Percentiles rank a stretch among this genome's conserved stretches.
Evolutionary conservation across 2,113 vertebrate genomes (phyloP).

Genomic region (Sphaerodactylus townsendi): DNA sequence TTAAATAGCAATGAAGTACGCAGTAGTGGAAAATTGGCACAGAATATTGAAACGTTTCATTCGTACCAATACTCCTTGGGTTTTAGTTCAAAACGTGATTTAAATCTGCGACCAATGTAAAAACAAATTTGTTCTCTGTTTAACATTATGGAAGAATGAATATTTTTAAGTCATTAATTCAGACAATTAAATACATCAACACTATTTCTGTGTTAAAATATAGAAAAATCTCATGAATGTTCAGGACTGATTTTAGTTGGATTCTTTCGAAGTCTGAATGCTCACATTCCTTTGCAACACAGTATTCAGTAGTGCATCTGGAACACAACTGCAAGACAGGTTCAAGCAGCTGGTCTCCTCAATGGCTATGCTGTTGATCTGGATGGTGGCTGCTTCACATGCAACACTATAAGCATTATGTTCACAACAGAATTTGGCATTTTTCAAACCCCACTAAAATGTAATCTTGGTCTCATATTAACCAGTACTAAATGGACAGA

Average conservation of each 20-base stretch:
- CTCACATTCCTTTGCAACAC: conserved; percentile 40
- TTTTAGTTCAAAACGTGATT: conserved; percentile 61
- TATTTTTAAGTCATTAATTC: conserved; percentile 46
- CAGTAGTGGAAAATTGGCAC: conserved; percentile 81
- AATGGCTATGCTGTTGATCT: conserved; percentile 51
- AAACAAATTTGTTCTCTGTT: conserved; percentile 55
- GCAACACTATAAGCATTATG: conserved; percentile 52
- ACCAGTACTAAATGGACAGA: conserved; percentile 53
- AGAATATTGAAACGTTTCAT: conserved; percentile 73
- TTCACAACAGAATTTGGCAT: conserved; percentile 58
- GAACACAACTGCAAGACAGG: conserved; percentile 51
- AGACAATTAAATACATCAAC: conserved; percentile 12
- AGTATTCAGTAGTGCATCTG: conserved; percentile 46
- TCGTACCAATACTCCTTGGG: conserved; percentile 68
- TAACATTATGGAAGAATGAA: conserved; percentile 51
- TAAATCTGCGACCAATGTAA: conserved; percentile 53
- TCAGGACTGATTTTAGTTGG: conserved; percentile 54
- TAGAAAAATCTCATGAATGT: conserved; percentile 40
- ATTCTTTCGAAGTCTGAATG: conserved; percentile 46
- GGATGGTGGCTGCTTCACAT: conserved; percentile 54
- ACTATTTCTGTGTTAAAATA: conserved; percentile 26
- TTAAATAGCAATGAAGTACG: conserved; percentile 92
- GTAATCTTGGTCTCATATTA: conserved; percentile 62
- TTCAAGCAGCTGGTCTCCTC: conserved; percentile 51
- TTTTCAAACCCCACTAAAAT: conserved; percentile 42